Evolutionary conservation across 2,113 vertebrate genomes (phyloP).

Genomic region (Passer domesticus): DNA sequence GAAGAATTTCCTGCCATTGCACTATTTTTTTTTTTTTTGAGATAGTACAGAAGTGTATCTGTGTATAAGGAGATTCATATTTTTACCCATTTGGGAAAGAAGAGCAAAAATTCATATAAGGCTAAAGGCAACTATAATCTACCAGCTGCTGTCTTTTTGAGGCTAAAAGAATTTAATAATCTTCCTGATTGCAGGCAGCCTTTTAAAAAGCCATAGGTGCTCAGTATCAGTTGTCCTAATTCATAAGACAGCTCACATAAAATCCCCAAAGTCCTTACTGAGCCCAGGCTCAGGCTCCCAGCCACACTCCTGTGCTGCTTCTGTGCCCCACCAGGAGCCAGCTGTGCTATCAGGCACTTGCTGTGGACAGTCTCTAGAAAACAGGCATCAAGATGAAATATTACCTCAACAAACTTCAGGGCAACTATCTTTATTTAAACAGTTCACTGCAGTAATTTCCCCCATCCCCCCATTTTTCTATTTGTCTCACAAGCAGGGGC

Average conservation of each 20-base stretch:
- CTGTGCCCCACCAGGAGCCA: neutral
- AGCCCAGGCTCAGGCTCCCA: neutral
- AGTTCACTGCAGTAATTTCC: neutral
- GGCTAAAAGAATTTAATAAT: neutral
- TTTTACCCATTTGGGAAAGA: neutral
- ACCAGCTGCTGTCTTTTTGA: neutral
- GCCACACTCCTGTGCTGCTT: neutral
- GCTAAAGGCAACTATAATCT: neutral
- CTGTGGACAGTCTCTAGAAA: neutral
- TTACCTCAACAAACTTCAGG: neutral
- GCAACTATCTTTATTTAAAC: neutral
- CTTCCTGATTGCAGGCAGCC: neutral
- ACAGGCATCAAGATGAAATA: neutral
- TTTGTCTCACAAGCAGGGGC: neutral
- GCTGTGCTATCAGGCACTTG: neutral
- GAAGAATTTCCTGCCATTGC: neutral
- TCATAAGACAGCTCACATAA: neutral
- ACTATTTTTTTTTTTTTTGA: neutral
- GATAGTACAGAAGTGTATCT: neutral
- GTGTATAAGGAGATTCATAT: neutral
- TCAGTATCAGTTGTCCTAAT: neutral
- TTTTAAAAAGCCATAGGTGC: neutral
- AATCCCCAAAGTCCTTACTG: neutral
- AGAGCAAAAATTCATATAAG: neutral
- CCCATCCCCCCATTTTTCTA: neutral